Base-by-base conservation (phyloP, 2,888 invertebrate genomes). In the Ernsta delagoae region DNA sequence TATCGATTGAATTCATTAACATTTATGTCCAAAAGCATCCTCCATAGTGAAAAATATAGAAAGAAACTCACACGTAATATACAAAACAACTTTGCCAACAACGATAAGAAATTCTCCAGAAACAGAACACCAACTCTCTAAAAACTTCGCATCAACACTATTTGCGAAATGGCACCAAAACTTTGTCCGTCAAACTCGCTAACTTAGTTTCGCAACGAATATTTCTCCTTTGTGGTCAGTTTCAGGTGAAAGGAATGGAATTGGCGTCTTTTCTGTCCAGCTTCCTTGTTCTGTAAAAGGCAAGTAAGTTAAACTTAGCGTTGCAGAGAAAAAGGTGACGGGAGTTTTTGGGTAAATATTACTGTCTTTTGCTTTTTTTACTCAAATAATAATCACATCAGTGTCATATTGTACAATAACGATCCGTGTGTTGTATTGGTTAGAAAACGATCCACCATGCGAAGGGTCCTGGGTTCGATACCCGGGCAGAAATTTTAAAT, bases 191-290 rank as follows among this genome's bases (percentile, higher is more conserved):
- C 72, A 62, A 72, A 71, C 70, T 75, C 64, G 70, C 71, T 73
- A 73, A 75, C 66, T 72, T 71, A 69, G 73, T 74, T 73, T 64
- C 53, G 59, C 16, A 34, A 56, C n/a, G 64, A 73, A 62, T 68
- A 70, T 72, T 71, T 70, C 70, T 66, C 36, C 62, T 53, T 64
- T 72, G 74, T 71, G 77, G 75, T 75, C 75, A 74, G 70, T 71
- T 71, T 72, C 73, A 75, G 56, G 56, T 56, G 54, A 24, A 56
- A 56, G 56, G 34, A 34, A 56, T 34, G 34, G 56, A 56, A 56
- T 50, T 50, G 48, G 48, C 48, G 48, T 50, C 12, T 12, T 48
- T 48, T 48, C 41, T 45, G 45, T 45, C 5, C 12, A 1, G 12
- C 12, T 12, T 12, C 12, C 12, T 8, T 8, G 0, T 53, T 24